These are phyloP conservation scores for Tillus elongatus DNA, from an alignment of 2,888 invertebrate species.

Conservation along the genomic window DNA sequence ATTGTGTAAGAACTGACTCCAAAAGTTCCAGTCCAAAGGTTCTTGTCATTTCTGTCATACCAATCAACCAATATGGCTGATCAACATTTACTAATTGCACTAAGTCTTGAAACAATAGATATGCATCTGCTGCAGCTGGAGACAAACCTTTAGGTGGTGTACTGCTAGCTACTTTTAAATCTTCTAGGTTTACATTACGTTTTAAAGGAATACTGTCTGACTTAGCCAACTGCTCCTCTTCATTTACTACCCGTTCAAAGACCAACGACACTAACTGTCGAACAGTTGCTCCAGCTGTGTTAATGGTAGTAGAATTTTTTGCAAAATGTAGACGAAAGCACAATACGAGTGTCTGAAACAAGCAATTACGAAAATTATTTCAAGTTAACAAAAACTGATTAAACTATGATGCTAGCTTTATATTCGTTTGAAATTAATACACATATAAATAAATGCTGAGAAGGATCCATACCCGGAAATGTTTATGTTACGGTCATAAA, in stretches of 20 bases:
- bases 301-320: conserved; percentile 89
- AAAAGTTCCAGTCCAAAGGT: conserved; percentile 93
- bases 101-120: conserved; percentile 92
- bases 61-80: conserved; percentile 89
- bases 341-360: conserved; percentile 74
- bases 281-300: conserved; percentile 96
- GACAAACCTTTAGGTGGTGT: conserved; percentile 74
- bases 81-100: conserved; percentile 95
- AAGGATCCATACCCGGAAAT: too few relatives aligned
- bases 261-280: conserved; percentile 88
- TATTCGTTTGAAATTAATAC: too few relatives aligned
- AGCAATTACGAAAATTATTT: conserved; percentile 16
- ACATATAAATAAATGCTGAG: too few relatives aligned
- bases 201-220: conserved; percentile 28
- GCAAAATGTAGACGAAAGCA: conserved; percentile 96
- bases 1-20: conserved; percentile 85
- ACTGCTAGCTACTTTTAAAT: conserved; percentile 65
- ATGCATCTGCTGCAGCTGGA: conserved; percentile 89
- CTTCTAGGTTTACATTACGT: conserved; percentile 61
- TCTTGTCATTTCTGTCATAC: conserved; percentile 94
- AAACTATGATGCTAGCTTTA: too few relatives aligned
- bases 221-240: conserved; percentile 49
- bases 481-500: too few relatives aligned
- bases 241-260: conserved; percentile 74
- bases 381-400: background rate